phyloP scores from a whole-genome alignment of 1,140 invertebrate species.

The Chionoecetes opilio region DNA sequence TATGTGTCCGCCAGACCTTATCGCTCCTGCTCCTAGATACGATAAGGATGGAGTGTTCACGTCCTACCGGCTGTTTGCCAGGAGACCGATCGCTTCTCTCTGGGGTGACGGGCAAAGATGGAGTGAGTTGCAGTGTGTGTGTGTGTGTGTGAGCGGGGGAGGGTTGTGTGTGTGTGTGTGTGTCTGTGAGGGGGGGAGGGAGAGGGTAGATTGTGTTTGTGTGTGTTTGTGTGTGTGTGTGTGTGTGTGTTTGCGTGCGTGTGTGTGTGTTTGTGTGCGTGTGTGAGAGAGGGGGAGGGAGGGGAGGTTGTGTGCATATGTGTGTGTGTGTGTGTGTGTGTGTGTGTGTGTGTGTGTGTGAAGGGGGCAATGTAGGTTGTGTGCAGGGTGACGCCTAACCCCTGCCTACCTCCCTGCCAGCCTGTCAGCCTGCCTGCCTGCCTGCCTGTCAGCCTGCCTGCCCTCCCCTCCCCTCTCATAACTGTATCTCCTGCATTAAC shows the following conservation, averaged over 20 bases:
- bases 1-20: neutral
- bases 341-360: neutral
- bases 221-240: neutral
- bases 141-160: neutral
- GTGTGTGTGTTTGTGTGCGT: neutral
- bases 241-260: neutral
- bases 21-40: neutral
- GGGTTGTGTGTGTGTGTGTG: neutral
- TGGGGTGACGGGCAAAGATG: neutral
- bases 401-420: too few species aligned
- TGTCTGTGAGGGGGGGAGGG: neutral
- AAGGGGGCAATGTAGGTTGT: neutral
- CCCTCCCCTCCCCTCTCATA: neutral
- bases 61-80: neutral
- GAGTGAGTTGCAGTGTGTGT: neutral
- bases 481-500: conserved; percentile 19
- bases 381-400: neutral
- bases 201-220: neutral
- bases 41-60: conserved; percentile 19
- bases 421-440: too few species aligned
- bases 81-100: neutral
- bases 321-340: neutral
- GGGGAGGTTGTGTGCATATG: neutral
- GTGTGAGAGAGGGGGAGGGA: neutral
- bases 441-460: too few species aligned